Evolutionary conservation across 2,113 vertebrate species (phyloP).

Genomic region (Calyptommatus sinebrachiatus): DNA sequence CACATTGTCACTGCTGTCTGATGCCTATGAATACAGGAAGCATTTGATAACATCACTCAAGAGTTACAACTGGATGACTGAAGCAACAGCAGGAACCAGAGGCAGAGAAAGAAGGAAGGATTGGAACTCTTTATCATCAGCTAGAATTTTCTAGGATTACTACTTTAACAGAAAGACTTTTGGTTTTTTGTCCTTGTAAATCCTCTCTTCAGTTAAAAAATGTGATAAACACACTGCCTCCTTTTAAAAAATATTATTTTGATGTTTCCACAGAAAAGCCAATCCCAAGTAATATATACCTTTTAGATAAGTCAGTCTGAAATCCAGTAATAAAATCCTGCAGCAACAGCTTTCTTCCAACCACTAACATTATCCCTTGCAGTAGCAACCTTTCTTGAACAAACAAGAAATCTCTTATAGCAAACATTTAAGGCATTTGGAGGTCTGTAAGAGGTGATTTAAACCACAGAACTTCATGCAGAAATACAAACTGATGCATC

Average conservation of each 20-base stretch:
- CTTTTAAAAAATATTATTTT: slow-evolving; percentile 18
- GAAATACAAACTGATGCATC: too few relatives aligned
- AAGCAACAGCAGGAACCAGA: slow-evolving; percentile 4
- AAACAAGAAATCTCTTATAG: too few relatives aligned
- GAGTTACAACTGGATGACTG: not conserved
- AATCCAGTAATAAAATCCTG: not conserved
- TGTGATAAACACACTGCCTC: slow-evolving; percentile 29
- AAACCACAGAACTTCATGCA: too few relatives aligned
- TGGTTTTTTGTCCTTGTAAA: not conserved
- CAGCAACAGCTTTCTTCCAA: too few relatives aligned
- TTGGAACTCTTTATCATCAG: slow-evolving; percentile 13
- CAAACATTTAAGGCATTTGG: too few relatives aligned
- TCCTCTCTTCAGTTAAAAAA: slow-evolving; percentile 18
- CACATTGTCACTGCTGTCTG: slow-evolving; percentile 21
- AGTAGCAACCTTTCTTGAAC: too few relatives aligned
- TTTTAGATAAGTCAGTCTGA: not conserved
- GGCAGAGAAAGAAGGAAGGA: not conserved
- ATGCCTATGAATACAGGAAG: slow-evolving; percentile 22
- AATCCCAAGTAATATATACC: not conserved
- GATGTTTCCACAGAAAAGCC: not conserved
- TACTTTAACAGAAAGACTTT: not conserved
- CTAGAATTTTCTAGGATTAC: slow-evolving; percentile 14
- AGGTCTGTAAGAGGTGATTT: too few relatives aligned
- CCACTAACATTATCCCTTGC: too few relatives aligned
- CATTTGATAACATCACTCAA: slow-evolving; percentile 20